Base-by-base conservation (phyloP, 1,140 invertebrate genomes). In the Lordiphosa mommai region DNA sequence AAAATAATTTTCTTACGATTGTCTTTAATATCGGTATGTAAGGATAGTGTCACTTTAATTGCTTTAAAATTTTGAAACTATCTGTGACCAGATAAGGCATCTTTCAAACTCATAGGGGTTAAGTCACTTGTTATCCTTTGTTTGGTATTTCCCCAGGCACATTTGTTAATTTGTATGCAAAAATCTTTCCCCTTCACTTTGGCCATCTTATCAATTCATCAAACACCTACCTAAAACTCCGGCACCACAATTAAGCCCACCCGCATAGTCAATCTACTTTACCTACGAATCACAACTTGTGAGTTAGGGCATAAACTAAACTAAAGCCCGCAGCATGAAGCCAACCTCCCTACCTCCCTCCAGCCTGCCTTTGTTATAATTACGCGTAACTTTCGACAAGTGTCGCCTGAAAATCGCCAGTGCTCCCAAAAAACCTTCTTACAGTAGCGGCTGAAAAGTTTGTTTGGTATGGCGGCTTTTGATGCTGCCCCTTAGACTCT, bases 331-430 rank as follows among this genome's bases (percentile, higher is more conserved):
- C 51, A 56, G 56, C 51, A 48, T 52, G 55, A 44, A 40, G 43
- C 41, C 29, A 34, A 36, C 66, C 34, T 33, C 58, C 14, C 23
- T 16, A 23, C 40, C 52, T 38, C 29, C 29, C 52, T 46, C 47
- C 32, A 43, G 20, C 38, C 30, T 65, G 65, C 56, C 46, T 60
- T 57, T 56, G 76, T 82, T 66, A 70, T 82, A 82, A 82, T 84
- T 82, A 82, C 77, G 76, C 77, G 77, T 55, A 82, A 82, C 72
- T 82, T 82, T 80, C 76, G 76, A 84, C 76, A 80, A 80, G 76
- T 80, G 76, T 80, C 72, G 76, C 59, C 67, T 52, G 47, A 66
- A 80, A 79, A 80, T 80, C 74, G 73, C 71, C 77, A 82, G 47
- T 16, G 30, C 44, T 38, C 44, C 36, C 47, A 17, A 49, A 14